Conservation (phyloP, 1,140 invertebrate genomes). For the Eueides isabella region DNA sequence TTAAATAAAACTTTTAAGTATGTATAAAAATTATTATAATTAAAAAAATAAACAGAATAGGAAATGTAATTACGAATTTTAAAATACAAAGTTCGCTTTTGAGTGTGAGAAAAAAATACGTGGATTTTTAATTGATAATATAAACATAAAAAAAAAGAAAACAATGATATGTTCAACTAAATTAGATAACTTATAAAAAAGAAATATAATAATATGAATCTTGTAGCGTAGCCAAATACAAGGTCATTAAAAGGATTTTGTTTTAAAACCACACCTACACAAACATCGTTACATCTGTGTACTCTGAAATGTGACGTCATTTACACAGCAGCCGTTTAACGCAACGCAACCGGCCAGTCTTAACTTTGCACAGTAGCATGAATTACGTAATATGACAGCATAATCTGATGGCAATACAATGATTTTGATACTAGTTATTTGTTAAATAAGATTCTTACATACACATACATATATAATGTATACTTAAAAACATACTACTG, state of each 20-base stretch:
- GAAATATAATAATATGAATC: not conserved
- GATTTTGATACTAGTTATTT: not conserved
- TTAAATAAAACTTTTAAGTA: too few relatives aligned
- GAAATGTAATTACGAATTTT: not conserved
- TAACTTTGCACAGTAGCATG: not conserved
- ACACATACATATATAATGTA: not conserved
- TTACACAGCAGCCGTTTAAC: slow-evolving; percentile 6
- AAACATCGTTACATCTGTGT: slow-evolving; percentile 49
- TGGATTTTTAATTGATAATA: too few relatives aligned
- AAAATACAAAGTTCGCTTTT: not conserved
- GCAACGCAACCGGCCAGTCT: not conserved
- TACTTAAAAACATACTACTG: not conserved
- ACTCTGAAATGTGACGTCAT: slow-evolving; percentile 45
- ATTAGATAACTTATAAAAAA: too few relatives aligned
- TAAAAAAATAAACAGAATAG: not conserved
- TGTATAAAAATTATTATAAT: not conserved
- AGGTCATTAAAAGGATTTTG: slow-evolving; percentile 26
- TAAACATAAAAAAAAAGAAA: not conserved
- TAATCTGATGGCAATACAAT: not conserved
- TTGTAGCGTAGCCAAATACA: not conserved
- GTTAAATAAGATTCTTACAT: too few relatives aligned
- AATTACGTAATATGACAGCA: not conserved
- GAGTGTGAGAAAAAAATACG: not conserved
- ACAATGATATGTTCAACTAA: not conserved
- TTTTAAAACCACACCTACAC: slow-evolving; percentile 37